Base-by-base conservation (phyloP, 1,140 invertebrate species). In the Agrypnia vestita region DNA sequence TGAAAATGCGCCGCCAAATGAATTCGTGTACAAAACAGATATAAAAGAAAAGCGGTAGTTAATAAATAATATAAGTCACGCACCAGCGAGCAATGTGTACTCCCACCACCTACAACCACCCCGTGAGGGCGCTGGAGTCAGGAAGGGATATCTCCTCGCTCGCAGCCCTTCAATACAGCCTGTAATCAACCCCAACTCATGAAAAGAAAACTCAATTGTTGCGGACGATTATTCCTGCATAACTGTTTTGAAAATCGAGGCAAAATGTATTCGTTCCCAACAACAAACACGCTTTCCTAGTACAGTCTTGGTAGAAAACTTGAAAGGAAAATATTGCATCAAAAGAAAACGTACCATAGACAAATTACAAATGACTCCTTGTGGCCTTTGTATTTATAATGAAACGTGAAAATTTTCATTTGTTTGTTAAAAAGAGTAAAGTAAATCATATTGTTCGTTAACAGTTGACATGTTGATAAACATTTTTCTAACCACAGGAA, bases 61-160 rank as follows among this genome's bases (percentile, higher is more conserved):
- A 82, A 82, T 82, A 82, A 82, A 82, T 82, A 82, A 82, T 79
- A 74, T 76, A 69, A 67, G 69, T 56, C 80, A 82, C 80, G 77
- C 77, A 79, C 76, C 46, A 56, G 10, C 43, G 47, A 43, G 35
- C 17, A 56, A 47, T 17, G 56, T 67, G 49, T 59, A 55, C 56
- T 44, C 61, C 55, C 12, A 59, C 17, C 17, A 21, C 25, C 61
- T 11, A 47, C n/a, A 69, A 73, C 49, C 19, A 21, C 69, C 69
- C 69, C 35, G 51, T 21, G 72, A 15, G 62, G 74, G 61, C 75
- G 73, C 73, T 81, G 76, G 80, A 79, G 77, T 72, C 76, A 82
- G 76, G 72, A 25, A 72, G 77, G 56, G 80, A 79, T 67, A 77
- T 82, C 77, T 51, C 76, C 78, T 56, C 72, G 51, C 64, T 59